Evolutionary conservation across 2,888 invertebrate species (phyloP), one percentile per base, ranked within the genome.

Genomic region (Drosophila siamana): DNA sequence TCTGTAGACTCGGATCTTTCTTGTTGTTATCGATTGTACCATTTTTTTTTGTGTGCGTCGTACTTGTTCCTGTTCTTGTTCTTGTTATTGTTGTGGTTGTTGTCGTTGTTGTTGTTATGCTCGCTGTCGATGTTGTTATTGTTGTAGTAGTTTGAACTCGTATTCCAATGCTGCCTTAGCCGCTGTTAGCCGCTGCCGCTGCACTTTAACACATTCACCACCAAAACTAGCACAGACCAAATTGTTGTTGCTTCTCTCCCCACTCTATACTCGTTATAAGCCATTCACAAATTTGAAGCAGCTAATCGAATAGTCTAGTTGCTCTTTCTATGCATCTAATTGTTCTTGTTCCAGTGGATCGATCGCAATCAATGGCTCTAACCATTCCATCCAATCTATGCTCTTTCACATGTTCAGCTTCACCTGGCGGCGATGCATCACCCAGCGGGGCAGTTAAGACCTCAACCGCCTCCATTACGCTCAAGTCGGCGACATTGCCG

Each of bases 401-500:
- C 16, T 9, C 4, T 16, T 1, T 24, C 16, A 0, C 9, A 15
- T n/a, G 7, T 46, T 41, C 67, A 89, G 89, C 90, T 69, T 90
- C 90, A 38, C 89, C 89, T 1, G 88, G 88, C 22, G 78, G 70
- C 30, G 89, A 90, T 43, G 75, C 77, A 2, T 61, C 86, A 43
- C 57, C 78, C 0, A 79, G 85, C 0, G 86, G 88, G 16, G 83
- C 91, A 2, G 89, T 92, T 36, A 94, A 95, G 90, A 94, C 94
- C 2, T 94, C 94, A 13, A 94, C 94, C 22, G 94, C 95, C 77
- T 95, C 95, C 78, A 95, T 95, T 57, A 94, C 94, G 0, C 90
- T 95, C 26, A 95, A 95, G 88, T 95, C 95, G 63, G 95, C 95
- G 0, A 95, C 95, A 0, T 91, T 95, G 69, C 95, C 95, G 4